Evolutionary conservation across 2,888 invertebrate genomes (phyloP).

Genomic region (Hemaris fuciformis): DNA sequence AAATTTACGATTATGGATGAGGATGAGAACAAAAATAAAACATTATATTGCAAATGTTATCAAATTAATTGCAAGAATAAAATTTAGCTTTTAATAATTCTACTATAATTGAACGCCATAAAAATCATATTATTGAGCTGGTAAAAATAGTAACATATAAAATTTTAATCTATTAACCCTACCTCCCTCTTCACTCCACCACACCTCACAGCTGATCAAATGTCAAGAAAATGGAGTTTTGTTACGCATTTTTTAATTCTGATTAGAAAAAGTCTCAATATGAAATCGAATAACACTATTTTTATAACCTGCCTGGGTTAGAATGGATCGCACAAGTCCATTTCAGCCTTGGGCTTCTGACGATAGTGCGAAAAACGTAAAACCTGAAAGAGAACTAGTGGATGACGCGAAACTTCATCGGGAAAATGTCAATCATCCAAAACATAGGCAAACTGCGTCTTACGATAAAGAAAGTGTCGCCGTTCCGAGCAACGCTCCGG

Average conservation of each 20-base stretch:
- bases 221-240: slow-evolving; percentile 82
- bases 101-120: too few species aligned
- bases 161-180: neutral
- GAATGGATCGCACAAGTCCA: slow-evolving; percentile 76
- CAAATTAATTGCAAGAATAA: too few species aligned
- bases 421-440: slow-evolving; percentile 82
- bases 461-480: slow-evolving; percentile 77
- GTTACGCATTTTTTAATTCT: slow-evolving; percentile 75
- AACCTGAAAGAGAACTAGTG: slow-evolving; percentile 74
- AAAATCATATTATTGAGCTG: too few species aligned
- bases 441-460: slow-evolving; percentile 82
- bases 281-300: slow-evolving; percentile 61
- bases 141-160: neutral
- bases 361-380: slow-evolving; percentile 74
- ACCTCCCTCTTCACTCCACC: slow-evolving; percentile 53
- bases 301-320: slow-evolving; percentile 61
- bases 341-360: slow-evolving; percentile 79
- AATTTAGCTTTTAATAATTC: too few species aligned
- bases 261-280: slow-evolving; percentile 65
- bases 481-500: slow-evolving; percentile 62
- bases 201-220: slow-evolving; percentile 81
- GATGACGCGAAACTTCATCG: slow-evolving; percentile 82
- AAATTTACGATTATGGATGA: too few species aligned
- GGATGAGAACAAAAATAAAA: too few species aligned
- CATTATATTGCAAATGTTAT: too few species aligned